Evolutionary conservation across 2,888 invertebrate genomes (phyloP), one percentile per base, ranked within the genome.

Genomic region (Punctoribates punctum): DNA sequence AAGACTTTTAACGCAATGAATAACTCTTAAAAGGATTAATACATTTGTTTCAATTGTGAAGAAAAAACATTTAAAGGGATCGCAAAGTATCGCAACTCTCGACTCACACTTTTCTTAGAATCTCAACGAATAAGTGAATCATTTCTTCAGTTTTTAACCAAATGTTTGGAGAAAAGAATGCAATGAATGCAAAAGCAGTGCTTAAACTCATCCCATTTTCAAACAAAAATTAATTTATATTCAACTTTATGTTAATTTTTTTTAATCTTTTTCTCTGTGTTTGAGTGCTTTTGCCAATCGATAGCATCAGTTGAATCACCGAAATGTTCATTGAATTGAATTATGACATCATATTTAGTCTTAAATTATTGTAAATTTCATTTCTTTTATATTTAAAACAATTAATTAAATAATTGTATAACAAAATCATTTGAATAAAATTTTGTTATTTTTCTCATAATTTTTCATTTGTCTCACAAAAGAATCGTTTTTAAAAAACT

Each of bases 171-270:
- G 13, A 48, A 17, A 54, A 54, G 6, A 34, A 34, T 34, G 34
- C 34, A 34, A 34, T 6, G 17, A 20, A 54, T 17, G 54, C 54
- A 54, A 54, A 54, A 54, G 54, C 20, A 54, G 54, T 54, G 1
- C 20, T 54, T 6, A 54, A 54, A 20, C 54, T 20, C 20, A 8
- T 20, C 54, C 20, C 54, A 20, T 20, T 54, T 54, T 20, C 6
- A 17, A 8, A 17, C n/a, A 54, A 62, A 62, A 62, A 34, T 62
- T 62, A 62, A 62, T 62, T 62, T 62, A 62, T 62, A 62, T 62
- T 62, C 62, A 15, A 27, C 17, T 62, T 62, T 29, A 34, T 29
- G 62, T 34, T 62, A 62, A 62, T 17, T 54, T 9, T 48, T 62
- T 62, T 62, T 62, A 62, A 62, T 62, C 62, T 62, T 23, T 20